Evolutionary conservation across 1,140 invertebrate genomes (phyloP).

Genomic region (Brachionus rubens): DNA sequence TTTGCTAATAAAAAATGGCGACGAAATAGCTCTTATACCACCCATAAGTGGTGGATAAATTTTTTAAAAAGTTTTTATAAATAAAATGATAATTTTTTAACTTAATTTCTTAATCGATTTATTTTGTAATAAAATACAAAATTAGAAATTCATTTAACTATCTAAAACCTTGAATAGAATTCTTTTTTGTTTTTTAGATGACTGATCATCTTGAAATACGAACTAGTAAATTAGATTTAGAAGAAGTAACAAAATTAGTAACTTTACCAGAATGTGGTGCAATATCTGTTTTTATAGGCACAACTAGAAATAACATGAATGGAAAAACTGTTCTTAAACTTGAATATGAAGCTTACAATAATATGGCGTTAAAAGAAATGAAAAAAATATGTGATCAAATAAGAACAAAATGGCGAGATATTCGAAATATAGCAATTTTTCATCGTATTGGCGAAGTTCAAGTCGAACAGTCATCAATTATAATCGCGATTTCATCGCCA

Average conservation of each 20-base stretch:
- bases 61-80: not conserved
- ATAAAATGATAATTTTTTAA: not conserved
- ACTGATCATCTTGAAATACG: slow-evolving; percentile 68
- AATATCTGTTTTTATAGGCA: slow-evolving; percentile 79
- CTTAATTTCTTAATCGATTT: not conserved
- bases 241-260: slow-evolving; percentile 68
- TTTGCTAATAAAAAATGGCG: slow-evolving; percentile 64
- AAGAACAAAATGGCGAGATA: slow-evolving; percentile 52
- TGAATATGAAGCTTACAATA: slow-evolving; percentile 87
- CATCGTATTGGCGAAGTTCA: slow-evolving; percentile 71
- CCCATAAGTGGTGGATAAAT: slow-evolving; percentile 75
- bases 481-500: slow-evolving; percentile 81
- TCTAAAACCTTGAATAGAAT: not conserved
- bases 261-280: slow-evolving; percentile 76
- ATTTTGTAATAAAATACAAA: slow-evolving; percentile 43
- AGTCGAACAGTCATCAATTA: slow-evolving; percentile 79
- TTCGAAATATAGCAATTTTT: slow-evolving; percentile 56
- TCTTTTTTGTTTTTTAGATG: slow-evolving; percentile 48
- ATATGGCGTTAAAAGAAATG: slow-evolving; percentile 83
- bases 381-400: slow-evolving; percentile 70
- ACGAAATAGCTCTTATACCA: slow-evolving; percentile 79
- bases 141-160: not conserved
- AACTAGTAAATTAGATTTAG: slow-evolving; percentile 68
- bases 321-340: slow-evolving; percentile 76
- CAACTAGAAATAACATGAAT: slow-evolving; percentile 83